Base-by-base conservation (phyloP, 2,888 invertebrate species). In the Drepanosiphum platanoidis region DNA sequence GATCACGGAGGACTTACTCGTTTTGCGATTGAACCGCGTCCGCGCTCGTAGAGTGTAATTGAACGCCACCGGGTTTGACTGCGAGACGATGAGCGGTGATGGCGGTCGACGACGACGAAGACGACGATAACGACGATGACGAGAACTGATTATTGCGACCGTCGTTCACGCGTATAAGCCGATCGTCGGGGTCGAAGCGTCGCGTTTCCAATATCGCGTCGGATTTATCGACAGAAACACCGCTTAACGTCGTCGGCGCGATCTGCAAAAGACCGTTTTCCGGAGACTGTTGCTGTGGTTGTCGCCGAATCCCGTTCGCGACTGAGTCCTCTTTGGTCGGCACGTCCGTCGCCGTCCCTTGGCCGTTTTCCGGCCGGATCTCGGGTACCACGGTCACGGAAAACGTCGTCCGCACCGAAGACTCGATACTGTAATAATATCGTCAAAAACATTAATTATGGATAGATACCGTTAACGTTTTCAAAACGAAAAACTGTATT, bases 361-460 rank as follows among this genome's bases (percentile, higher is more conserved):
- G 42, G 8, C 74, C n/a, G 30, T 8, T 52, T 70, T 68, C 84
- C 27, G 27, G 22, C 13, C 30, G 15, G 36, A 18, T n/a, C 7
- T 77, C 84, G 13, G 84, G 77, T n/a, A 68, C 75, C 52, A 77
- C 66, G 5, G 84, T 84, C 68, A 84, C 15, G 30, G 75, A 68
- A 58, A 84, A 84, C 15, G 39, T 27, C 30, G 58, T n/a, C 46
- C 58, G 68, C 30, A 46, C 2, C 0, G 84, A 75, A 22, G 84
- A 84, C 9, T 84, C 84, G 0, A 77, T 9, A 27, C 84, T 84
- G 68, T n/a, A n/a, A n/a, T n/a, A n/a, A n/a, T n/a, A n/a, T n/a
- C n/a, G n/a, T n/a, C n/a, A n/a, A n/a, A n/a, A n/a, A n/a, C n/a
- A n/a, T n/a, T n/a, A n/a, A n/a, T n/a, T n/a, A n/a, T n/a, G n/a